These are phyloP conservation scores for Pyxicephalus adspersus DNA, from an alignment of 2,113 vertebrate species.

Conservation along the genomic window DNA sequence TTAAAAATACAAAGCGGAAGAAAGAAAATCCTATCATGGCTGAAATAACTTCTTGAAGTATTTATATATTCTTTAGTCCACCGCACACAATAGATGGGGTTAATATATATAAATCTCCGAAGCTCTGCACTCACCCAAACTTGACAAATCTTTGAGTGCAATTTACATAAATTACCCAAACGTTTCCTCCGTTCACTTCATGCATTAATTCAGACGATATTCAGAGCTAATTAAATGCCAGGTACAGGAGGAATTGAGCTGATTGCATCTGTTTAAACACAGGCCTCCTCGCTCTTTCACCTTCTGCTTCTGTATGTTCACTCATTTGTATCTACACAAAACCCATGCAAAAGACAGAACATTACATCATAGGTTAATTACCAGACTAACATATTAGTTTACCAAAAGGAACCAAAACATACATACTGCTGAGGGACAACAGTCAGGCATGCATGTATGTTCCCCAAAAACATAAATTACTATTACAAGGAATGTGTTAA, in stretches of 20 bases:
- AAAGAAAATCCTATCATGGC: neutral
- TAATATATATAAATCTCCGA: conserved; percentile 30
- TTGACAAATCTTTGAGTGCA: conserved; percentile 52
- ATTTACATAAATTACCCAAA: conserved; percentile 54
- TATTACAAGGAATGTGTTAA: no score
- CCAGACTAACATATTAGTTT: neutral
- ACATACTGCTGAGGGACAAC: neutral
- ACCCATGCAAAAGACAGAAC: conserved; percentile 11
- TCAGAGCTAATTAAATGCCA: conserved; percentile 55
- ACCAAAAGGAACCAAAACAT: neutral
- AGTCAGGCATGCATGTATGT: no score
- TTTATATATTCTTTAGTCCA: conserved; percentile 2
- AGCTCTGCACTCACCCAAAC: conserved; percentile 38
- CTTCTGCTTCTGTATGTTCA: conserved; percentile 28
- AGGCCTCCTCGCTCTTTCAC: conserved; percentile 10
- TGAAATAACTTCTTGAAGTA: neutral
- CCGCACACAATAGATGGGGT: conserved; percentile 6
- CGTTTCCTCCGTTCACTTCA: conserved; percentile 42
- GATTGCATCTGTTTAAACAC: conserved; percentile 55
- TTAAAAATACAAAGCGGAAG: neutral
- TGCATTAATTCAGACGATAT: conserved; percentile 54
- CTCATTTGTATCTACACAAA: conserved; percentile 25
- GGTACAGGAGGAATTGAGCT: conserved; percentile 46
- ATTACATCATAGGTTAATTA: conserved; percentile 29
- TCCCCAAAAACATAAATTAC: no score